phyloP scores from a whole-genome alignment of 2,888 invertebrate species.

The Cremastinae sp. region DNA sequence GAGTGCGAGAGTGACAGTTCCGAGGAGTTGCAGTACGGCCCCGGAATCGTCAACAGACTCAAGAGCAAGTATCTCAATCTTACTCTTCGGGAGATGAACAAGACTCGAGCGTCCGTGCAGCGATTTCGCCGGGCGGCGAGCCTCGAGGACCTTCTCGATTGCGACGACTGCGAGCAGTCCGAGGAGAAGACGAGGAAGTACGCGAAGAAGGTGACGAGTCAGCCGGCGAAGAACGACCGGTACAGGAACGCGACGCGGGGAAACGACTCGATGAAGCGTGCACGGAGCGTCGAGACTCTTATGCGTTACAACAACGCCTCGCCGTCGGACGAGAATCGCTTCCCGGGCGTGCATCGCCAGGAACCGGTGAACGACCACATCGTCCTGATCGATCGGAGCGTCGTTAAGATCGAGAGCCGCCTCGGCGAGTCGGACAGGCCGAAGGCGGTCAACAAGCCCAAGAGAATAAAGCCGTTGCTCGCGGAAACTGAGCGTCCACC shows the following conservation, averaged over 20 bases:
- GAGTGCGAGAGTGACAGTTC: conserved; percentile 83
- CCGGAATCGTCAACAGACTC: conserved; percentile 93
- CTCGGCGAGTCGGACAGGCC: conserved; percentile 77
- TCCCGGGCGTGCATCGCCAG: conserved; percentile 61
- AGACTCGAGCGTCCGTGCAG: conserved; percentile 86
- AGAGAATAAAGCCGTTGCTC: conserved; percentile 85
- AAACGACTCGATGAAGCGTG: conserved; percentile 88
- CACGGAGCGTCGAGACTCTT: conserved; percentile 92
- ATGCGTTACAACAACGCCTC: conserved; percentile 86
- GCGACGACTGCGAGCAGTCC: conserved; percentile 80
- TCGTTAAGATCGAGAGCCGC: conserved; percentile 76
- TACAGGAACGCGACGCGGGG: conserved; percentile 83
- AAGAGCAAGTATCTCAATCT: conserved; percentile 93
- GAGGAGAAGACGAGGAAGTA: conserved; percentile 70
- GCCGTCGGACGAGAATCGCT: conserved; percentile 60
- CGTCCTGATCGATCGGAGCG: conserved; percentile 78
- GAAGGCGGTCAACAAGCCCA: conserved; percentile 82
- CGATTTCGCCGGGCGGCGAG: conserved; percentile 90
- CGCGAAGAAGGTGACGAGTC: conserved; percentile 65
- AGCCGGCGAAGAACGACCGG: conserved; percentile 75
- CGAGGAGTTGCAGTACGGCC: conserved; percentile 94
- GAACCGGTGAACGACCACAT: conserved; percentile 82
- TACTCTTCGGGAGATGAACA: conserved; percentile 87
- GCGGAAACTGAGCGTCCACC: conserved; percentile 92
- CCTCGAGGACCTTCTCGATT: conserved; percentile 91